phyloP scores from a whole-genome alignment of 2,797 vertebrate genomes.

The Botia almorhae region DNA sequence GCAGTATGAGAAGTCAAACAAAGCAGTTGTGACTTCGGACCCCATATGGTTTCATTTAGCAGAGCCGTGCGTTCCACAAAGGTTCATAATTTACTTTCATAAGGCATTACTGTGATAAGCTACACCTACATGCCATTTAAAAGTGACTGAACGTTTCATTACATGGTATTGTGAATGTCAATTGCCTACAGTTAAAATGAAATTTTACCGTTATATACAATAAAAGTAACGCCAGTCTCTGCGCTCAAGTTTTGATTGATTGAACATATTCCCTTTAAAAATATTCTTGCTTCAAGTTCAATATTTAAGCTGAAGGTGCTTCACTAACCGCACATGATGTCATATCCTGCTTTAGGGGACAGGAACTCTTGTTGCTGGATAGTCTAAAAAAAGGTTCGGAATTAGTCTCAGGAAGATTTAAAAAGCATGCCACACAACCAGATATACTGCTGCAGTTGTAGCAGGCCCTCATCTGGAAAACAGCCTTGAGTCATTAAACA shows the following conservation, averaged over 20 bases:
- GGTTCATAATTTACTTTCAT: conserved; percentile 82
- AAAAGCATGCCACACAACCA: conserved; percentile 60
- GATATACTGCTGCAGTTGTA: conserved; percentile 48
- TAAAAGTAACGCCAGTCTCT: neutral
- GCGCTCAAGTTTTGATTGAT: neutral
- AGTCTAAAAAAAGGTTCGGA: conserved; percentile 76
- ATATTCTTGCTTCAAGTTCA: conserved; percentile 23
- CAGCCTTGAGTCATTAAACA: conserved; percentile 49
- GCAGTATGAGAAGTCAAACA: conserved; percentile 84
- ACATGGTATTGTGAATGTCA: conserved; percentile 17
- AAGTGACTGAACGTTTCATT: conserved; percentile 19
- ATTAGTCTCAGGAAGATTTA: conserved; percentile 72
- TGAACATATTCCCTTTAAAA: neutral
- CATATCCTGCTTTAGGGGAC: conserved; percentile 78
- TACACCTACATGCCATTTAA: conserved; percentile 72
- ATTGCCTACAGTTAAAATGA: conserved; percentile 15
- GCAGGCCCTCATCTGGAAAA: conserved; percentile 51
- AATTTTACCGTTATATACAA: neutral
- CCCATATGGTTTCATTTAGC: conserved; percentile 81
- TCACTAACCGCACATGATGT: conserved; percentile 66
- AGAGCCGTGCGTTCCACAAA: conserved; percentile 71
- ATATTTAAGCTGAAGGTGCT: conserved; percentile 38
- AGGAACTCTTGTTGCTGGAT: conserved; percentile 69
- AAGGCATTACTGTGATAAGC: conserved; percentile 81
- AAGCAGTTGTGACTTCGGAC: conserved; percentile 76